Evolutionary conservation across 2,797 vertebrate species (phyloP).

Genomic region (Tragelaphus eurycerus): DNA sequence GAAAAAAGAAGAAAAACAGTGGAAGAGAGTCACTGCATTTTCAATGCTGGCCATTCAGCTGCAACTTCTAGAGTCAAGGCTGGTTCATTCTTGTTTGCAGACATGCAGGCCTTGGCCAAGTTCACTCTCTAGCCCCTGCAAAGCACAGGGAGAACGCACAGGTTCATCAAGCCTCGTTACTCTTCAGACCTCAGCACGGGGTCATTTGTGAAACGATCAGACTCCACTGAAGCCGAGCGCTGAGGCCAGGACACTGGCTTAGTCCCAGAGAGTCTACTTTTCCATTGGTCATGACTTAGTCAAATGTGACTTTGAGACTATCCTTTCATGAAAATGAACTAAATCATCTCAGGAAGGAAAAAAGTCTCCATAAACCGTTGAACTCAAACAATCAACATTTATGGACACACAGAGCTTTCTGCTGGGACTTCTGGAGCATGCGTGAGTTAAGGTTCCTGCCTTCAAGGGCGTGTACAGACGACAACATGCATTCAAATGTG

Average conservation of each 20-base stretch:
- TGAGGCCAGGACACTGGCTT: not conserved
- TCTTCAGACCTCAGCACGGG: not conserved
- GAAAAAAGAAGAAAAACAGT: not conserved
- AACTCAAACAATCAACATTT: not conserved
- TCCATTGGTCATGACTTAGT: not conserved
- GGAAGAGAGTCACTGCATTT: conserved; percentile 61
- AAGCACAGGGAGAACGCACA: not conserved
- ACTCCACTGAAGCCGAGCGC: not conserved
- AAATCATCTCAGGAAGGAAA: not conserved
- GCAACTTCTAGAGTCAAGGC: not conserved
- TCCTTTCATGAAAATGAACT: not conserved
- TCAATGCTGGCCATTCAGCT: conserved; percentile 50
- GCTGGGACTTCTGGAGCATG: not conserved
- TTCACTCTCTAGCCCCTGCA: not conserved
- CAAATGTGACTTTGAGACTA: not conserved
- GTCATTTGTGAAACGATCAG: not conserved
- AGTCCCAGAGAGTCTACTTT: not conserved
- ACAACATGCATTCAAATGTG: not conserved
- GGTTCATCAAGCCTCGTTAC: not conserved
- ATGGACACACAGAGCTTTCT: not conserved
- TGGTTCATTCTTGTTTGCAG: not conserved
- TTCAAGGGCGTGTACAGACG: not conserved
- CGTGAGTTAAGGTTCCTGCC: not conserved
- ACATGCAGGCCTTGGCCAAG: not conserved
- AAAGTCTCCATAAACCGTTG: not conserved